These are phyloP conservation scores for Lycaon pictus DNA, from an alignment of 2,113 vertebrate species.

Conservation along the genomic window DNA sequence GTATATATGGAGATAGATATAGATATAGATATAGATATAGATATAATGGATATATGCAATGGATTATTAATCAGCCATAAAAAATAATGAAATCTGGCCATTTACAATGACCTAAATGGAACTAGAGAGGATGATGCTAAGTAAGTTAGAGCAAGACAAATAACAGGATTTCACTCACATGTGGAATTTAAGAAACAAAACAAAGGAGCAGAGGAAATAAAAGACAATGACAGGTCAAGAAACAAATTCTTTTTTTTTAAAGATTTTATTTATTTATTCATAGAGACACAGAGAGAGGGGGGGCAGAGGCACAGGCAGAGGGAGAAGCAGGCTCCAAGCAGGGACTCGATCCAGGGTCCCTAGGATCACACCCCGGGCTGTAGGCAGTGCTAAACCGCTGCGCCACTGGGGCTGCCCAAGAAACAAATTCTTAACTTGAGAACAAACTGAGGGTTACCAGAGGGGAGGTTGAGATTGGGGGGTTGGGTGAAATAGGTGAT, in stretches of 20 bases:
- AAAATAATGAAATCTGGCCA: background rate
- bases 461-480: background rate
- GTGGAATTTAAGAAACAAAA: background rate
- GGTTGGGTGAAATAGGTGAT: background rate
- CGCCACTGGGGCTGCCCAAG: background rate
- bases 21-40: no score
- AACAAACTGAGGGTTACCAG: background rate
- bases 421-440: background rate
- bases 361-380: no score
- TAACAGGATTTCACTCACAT: background rate
- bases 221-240: background rate
- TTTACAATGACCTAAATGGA: background rate
- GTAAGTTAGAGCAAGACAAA: background rate
- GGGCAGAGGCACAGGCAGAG: no score
- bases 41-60: background rate
- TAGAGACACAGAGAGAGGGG: fast-evolving
- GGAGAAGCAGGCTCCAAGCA: no score
- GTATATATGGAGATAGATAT: no score
- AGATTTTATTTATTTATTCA: no score
- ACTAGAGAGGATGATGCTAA: background rate
- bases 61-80: background rate
- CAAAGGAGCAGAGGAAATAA: background rate
- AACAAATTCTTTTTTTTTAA: no score
- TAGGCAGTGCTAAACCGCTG: no score
- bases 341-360: no score